Evolutionary conservation across 1,140 invertebrate genomes (phyloP).

Genomic region (Drosophila tani): DNA sequence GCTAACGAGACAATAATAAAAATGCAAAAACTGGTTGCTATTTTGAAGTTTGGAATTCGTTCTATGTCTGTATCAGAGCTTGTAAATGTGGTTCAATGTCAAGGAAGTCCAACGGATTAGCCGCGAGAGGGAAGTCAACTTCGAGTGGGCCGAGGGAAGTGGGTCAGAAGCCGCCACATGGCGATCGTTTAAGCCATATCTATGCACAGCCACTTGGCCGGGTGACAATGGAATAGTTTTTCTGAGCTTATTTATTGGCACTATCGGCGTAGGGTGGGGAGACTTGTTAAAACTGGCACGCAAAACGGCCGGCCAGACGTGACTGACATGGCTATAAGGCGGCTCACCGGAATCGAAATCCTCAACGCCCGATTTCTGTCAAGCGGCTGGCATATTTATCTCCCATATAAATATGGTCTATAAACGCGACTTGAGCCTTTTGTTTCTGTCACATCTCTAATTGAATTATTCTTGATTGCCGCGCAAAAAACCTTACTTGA

Average conservation of each 20-base stretch:
- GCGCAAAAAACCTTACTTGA: constrained; percentile 31
- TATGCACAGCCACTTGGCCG: constrained; percentile 26
- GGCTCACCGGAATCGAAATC: constrained; percentile 12
- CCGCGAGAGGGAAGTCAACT: constrained; percentile 5
- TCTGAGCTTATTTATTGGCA: constrained; percentile 47
- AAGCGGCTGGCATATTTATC: constrained; percentile 31
- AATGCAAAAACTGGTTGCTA: constrained; percentile 54
- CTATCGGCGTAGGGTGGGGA: constrained; percentile 19
- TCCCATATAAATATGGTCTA: constrained; percentile 29
- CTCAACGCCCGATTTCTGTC: constrained; percentile 66
- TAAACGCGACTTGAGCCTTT: constrained; percentile 17
- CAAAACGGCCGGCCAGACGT: constrained; percentile 53
- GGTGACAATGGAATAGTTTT: constrained; percentile 59
- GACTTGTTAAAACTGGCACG: constrained; percentile 67
- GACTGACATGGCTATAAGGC: constrained; percentile 43
- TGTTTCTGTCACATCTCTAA: constrained; percentile 43
- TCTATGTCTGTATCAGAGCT: constrained; percentile 55
- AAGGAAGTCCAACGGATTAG: constrained; percentile 55
- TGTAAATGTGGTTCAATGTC: constrained; percentile 75
- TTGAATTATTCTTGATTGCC: constrained; percentile 46
- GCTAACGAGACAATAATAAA: too few species aligned
- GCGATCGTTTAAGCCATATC: constrained; percentile 45
- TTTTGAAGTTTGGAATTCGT: constrained; percentile 57
- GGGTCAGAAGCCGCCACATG: constrained; percentile 37
- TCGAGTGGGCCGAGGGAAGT: constrained; percentile 45